A percentile compares a stretch with the other conserved stretches of the same genome.
These are phyloP conservation scores for Philereme transversata DNA, from an alignment of 2,888 invertebrate genomes.

Conservation along the genomic window DNA sequence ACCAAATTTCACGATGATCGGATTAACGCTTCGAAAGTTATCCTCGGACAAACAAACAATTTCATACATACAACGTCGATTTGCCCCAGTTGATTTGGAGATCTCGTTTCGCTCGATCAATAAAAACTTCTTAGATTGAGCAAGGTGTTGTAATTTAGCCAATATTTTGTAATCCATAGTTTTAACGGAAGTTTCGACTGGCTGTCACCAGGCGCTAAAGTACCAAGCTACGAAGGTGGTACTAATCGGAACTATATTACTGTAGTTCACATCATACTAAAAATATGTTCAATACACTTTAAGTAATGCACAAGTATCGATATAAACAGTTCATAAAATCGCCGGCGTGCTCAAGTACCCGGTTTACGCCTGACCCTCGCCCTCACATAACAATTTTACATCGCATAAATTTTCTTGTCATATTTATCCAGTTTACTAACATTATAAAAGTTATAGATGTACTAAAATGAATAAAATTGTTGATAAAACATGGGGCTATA, in stretches of 20 bases:
- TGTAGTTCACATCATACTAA: not conserved
- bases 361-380: constrained; percentile 48
- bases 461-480: constrained; percentile 52
- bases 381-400: constrained; percentile 57
- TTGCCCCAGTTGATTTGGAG: too few species aligned
- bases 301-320: constrained; percentile 45
- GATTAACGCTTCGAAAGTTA: too few species aligned
- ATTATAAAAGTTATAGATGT: constrained; percentile 58
- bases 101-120: too few species aligned
- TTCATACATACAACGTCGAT: too few species aligned
- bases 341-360: constrained; percentile 41
- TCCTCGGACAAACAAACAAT: too few species aligned
- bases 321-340: constrained; percentile 56
- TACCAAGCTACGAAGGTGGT: too few species aligned
- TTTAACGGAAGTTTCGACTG: too few species aligned
- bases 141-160: too few species aligned
- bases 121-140: too few species aligned
- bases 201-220: too few species aligned
- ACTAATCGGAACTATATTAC: not conserved
- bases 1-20: too few species aligned
- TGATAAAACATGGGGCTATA: constrained; percentile 7
- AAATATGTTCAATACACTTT: constrained; percentile 21
- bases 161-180: too few species aligned
- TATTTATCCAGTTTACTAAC: constrained; percentile 57
- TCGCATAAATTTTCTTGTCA: constrained; percentile 56